Evolutionary conservation across 2,113 vertebrate species (phyloP).

Genomic region (Ctenomys sociabilis): DNA sequence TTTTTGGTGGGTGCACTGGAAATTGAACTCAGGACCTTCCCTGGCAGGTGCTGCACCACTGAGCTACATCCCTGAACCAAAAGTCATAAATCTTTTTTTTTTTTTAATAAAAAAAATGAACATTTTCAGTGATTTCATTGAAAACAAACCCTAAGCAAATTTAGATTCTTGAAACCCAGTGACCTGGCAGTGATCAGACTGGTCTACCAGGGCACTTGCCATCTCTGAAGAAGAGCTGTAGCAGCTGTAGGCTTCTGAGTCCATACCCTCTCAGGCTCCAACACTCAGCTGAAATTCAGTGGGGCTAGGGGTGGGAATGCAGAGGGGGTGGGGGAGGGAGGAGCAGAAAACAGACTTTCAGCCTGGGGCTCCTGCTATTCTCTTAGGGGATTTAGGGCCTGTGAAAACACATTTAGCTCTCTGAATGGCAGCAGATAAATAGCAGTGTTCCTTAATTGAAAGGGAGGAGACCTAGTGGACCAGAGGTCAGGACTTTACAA

Average conservation of each 20-base stretch:
- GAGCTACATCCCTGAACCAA: too few relatives aligned
- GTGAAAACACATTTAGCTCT: constrained; percentile 61
- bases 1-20: too few relatives aligned
- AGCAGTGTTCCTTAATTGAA: constrained; percentile 65
- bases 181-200: not conserved
- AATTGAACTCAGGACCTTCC: too few relatives aligned
- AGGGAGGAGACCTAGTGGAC: constrained; percentile 63
- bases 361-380: constrained; percentile 42
- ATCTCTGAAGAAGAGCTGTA: not conserved
- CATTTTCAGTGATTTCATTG: constrained; percentile 55
- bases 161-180: not conserved
- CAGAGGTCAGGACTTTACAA: constrained; percentile 58
- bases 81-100: not conserved
- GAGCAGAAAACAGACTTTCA: not conserved
- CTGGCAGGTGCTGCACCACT: too few relatives aligned
- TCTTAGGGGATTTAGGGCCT: constrained; percentile 57
- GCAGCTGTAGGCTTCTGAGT: not conserved
- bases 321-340: not conserved
- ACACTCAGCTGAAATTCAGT: not conserved
- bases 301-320: too few relatives aligned
- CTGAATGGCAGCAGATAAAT: constrained; percentile 60
- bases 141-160: constrained; percentile 41
- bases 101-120: constrained; percentile 35
- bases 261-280: not conserved
- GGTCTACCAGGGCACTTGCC: too few relatives aligned